phyloP scores from a whole-genome alignment of 2,797 vertebrate genomes.

The Hippoglossus hippoglossus region DNA sequence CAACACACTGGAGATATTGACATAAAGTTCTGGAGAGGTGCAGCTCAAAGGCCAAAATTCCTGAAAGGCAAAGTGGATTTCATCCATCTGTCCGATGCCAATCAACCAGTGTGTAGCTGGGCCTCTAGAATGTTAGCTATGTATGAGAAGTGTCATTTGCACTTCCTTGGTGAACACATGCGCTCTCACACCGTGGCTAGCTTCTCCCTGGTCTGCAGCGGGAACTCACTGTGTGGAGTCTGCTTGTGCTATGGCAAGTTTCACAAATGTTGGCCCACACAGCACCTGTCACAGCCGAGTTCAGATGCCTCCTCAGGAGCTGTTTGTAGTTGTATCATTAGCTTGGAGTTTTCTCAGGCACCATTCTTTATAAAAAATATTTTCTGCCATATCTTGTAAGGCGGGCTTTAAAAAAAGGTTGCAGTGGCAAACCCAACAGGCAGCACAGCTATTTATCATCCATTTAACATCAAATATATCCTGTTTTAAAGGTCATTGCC shows the following conservation, averaged over 20 bases:
- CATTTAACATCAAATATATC: conserved; percentile 11
- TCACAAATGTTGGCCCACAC: conserved; percentile 46
- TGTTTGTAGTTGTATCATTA: conserved; percentile 52
- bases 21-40: conserved; percentile 1
- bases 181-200: conserved; percentile 1
- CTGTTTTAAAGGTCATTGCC: conserved; percentile 17
- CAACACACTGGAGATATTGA: not conserved
- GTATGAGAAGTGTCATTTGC: conserved; percentile 57
- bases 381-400: conserved; percentile 5
- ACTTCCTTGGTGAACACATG: conserved; percentile 32
- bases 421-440: not conserved
- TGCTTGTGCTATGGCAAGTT: conserved; percentile 43
- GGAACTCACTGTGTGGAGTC: conserved; percentile 39
- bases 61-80: conserved; percentile 10
- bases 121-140: conserved; percentile 50
- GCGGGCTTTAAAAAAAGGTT: conserved; percentile 16
- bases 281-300: conserved; percentile 52
- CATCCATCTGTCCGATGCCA: conserved; percentile 50
- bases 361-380: conserved; percentile 16
- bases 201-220: conserved; percentile 35
- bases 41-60: conserved; percentile 20
- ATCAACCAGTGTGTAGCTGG: conserved; percentile 32
- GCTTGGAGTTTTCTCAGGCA: conserved; percentile 29
- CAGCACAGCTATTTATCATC: conserved; percentile 28
- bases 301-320: conserved; percentile 24